Base-by-base conservation (phyloP, 2,797 vertebrate species). In the Rhinophrynus dorsalis region DNA sequence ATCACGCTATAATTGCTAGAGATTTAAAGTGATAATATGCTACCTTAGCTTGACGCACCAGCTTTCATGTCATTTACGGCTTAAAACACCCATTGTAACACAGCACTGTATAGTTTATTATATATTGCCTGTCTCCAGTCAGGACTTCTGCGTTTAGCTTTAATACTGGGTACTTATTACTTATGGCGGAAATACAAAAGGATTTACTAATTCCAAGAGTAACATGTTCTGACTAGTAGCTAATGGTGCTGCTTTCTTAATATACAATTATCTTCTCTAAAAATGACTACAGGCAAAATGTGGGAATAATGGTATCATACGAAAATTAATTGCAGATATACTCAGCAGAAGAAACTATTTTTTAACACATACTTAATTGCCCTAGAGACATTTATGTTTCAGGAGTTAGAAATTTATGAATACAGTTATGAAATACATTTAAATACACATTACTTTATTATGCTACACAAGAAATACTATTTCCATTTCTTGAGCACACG, bases 171-270 rank as follows among this genome's bases (percentile, higher is more conserved):
- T 54, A 24, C 62, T 51, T 73, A 73, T 73, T 73, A 60, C 54
- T 40, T 52, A 66, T 73, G 70, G 56, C 55, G 65, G 15, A 60
- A 24, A 54, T 66, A 73, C 70, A 73, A 73, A n/a, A 60, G 70
- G 18, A 15, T 52, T 40, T 54, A 45, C 70, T 73, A 73, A 73
- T 73, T 66, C 47, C 50, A 50, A 44, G 20, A n/a, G 30, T 64
- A 67, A 73, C 70, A 66, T 73, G 70, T 73, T 60, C 70, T 67
- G 70, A 73, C 70, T 73, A 26, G 70, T 29, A 44, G 45, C 55
- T 73, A 73, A 73, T 67, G 47, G 58, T 24, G 21, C 37, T 20
- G 42, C 42, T 40, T 72, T 5, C 60, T 58, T 51, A 64, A 72
- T 58, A 37, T 73, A 47, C 70, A 73, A 73, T 73, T 73, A 73